Evolutionary conservation across 2,888 invertebrate species (phyloP), one percentile per base, ranked within the genome.

Genomic region (Charanyca ferruginea): DNA sequence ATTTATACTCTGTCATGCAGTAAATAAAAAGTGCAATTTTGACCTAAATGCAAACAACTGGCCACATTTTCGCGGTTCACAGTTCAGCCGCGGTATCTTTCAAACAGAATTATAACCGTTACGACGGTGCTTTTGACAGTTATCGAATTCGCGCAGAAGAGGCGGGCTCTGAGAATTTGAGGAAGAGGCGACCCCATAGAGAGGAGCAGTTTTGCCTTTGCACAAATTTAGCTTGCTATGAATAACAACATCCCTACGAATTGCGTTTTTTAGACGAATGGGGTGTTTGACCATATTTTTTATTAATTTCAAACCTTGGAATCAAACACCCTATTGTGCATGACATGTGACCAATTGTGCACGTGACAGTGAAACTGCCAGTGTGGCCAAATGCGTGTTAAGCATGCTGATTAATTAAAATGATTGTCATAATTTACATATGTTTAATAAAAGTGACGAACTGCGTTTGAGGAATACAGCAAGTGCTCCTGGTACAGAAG

Each of bases 291-390:
- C n/a, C 25, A 28, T 22, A n/a, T 28, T 49, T 28, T 25, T 5
- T 18, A 66, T 38, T 38, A 13, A 47, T 23, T 23, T 28, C 1
- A 47, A 32, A 66, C 45, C 8, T 32, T 38, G 9, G 2, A 41
- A 45, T 32, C 28, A 45, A 61, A 41, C 32, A 51, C 45, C 18
- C 13, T 18, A 45, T 45, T 20, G 13, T 13, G n/a, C n/a, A 48
- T 41, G 38, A 41, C 23, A 62, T 68, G 71, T 71, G 63, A 70
- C 67, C 67, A 68, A 71, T 73, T 73, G 67, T 45, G 51, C 60
- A 70, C n/a, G 35, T 44, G 53, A 32, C 53, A 54, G 41, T 28
- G 13, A 38, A 38, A 65, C 45, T 52, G 71, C 32, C 62, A 58
- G 59, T 67, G 71, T 47, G 71, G 71, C 71, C 62, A 38, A 61